phyloP scores from a whole-genome alignment of 2,113 vertebrate genomes.

The Arizona elegans region DNA sequence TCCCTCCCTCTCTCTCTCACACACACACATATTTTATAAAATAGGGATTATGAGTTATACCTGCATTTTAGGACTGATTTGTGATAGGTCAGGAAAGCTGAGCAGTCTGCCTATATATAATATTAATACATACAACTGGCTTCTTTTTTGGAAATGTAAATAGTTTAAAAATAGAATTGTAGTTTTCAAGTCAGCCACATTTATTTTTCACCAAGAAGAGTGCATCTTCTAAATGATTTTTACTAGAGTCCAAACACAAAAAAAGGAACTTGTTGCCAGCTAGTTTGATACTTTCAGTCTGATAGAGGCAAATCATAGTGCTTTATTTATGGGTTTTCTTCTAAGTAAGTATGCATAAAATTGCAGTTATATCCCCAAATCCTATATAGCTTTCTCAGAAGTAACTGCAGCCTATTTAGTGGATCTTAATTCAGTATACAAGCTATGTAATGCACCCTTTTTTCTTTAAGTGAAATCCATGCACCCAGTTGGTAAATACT shows the following conservation, averaged over 20 bases:
- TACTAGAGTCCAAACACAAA: neutral
- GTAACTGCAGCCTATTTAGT: neutral
- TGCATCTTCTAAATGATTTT: too few species aligned
- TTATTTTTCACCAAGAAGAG: neutral
- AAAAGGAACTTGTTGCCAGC: neutral
- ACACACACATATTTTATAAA: neutral
- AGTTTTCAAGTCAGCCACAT: neutral
- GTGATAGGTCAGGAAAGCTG: neutral
- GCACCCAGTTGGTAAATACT: neutral
- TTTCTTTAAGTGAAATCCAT: neutral
- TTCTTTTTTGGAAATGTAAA: neutral
- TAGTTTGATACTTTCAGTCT: neutral
- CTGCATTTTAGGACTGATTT: neutral
- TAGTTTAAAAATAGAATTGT: neutral
- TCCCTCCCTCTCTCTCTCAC: rapidly evolving
- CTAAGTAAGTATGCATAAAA: neutral
- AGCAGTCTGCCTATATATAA: neutral
- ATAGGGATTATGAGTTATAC: neutral
- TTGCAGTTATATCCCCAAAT: too few species aligned
- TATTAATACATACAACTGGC: neutral
- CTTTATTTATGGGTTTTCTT: neutral
- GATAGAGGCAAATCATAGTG: neutral
- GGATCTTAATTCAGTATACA: neutral
- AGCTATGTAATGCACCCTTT: neutral
- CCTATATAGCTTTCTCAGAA: neutral